Conservation (phyloP, 2,113 vertebrate genomes). For the Elephas maximus region DNA sequence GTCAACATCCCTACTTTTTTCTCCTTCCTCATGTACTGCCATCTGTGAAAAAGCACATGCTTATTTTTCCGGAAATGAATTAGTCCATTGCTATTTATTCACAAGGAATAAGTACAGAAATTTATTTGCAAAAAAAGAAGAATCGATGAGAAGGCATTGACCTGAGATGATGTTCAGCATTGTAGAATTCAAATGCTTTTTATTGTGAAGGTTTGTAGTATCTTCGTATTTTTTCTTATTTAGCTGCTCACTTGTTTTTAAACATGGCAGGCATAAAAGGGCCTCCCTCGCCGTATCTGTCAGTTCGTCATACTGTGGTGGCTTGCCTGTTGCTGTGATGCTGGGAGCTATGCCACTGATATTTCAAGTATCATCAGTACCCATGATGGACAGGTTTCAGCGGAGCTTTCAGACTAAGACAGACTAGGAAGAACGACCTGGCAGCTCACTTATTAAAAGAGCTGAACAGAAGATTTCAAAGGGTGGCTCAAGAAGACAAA, state of each 20-base stretch:
- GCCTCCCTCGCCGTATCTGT: too few species aligned
- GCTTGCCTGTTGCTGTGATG: too few species aligned
- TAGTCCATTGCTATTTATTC: background rate
- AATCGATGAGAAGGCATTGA: background rate
- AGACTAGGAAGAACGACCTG: too few species aligned
- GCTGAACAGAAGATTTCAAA: too few species aligned
- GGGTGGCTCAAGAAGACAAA: too few species aligned
- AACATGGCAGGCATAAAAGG: background rate
- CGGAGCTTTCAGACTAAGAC: too few species aligned
- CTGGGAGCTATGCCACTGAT: too few species aligned
- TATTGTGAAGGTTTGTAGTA: background rate
- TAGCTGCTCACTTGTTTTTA: background rate
- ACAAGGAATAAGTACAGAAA: slow-evolving; percentile 15
- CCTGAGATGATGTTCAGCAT: background rate
- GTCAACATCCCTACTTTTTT: background rate
- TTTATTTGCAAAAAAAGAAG: background rate
- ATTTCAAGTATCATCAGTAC: too few species aligned
- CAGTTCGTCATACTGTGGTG: too few species aligned
- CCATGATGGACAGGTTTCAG: too few species aligned
- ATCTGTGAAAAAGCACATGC: background rate
- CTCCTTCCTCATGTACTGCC: background rate
- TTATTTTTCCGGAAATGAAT: slow-evolving; percentile 33
- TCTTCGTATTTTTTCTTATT: background rate
- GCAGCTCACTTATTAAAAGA: too few species aligned
- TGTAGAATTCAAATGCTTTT: background rate